A percentile compares a stretch with the other conserved stretches of the same genome.
phyloP scores from a whole-genome alignment of 2,113 vertebrate genomes.

The Mustela lutreola region DNA sequence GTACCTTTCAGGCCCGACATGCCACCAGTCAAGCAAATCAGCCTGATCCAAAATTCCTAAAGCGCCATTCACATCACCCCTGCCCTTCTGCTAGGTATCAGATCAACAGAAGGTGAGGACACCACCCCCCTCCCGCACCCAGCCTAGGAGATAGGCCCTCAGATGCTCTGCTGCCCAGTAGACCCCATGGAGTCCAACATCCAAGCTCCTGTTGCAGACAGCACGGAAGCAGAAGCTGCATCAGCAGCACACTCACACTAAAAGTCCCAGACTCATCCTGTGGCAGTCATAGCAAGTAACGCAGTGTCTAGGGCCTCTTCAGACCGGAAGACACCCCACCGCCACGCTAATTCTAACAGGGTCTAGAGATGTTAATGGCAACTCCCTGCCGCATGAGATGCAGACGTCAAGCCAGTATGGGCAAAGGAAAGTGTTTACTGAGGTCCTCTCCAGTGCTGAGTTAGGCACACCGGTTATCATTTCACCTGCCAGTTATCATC shows the following conservation, averaged over 20 bases:
- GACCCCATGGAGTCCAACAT: background rate
- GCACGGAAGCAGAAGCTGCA: background rate
- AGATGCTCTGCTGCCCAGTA: background rate
- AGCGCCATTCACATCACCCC: background rate
- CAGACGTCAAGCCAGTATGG: background rate
- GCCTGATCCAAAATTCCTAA: background rate
- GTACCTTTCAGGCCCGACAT: background rate
- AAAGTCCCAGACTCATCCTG: slow-evolving; percentile 33
- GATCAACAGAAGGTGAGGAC: background rate
- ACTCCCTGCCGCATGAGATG: background rate
- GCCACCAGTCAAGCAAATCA: background rate
- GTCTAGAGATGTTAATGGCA: background rate
- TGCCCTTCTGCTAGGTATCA: background rate
- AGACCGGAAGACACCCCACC: background rate
- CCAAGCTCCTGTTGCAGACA: background rate
- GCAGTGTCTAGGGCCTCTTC: background rate
- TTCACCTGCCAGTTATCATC: background rate
- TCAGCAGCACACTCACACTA: background rate
- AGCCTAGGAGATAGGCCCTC: background rate
- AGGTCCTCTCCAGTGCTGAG: background rate
- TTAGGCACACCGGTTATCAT: background rate
- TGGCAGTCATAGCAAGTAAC: background rate
- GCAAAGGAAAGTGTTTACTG: background rate
- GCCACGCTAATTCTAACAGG: background rate
- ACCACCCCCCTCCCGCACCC: background rate